These are phyloP conservation scores for Bombus turneri DNA, from an alignment of 1,140 invertebrate genomes.

Conservation along the genomic window DNA sequence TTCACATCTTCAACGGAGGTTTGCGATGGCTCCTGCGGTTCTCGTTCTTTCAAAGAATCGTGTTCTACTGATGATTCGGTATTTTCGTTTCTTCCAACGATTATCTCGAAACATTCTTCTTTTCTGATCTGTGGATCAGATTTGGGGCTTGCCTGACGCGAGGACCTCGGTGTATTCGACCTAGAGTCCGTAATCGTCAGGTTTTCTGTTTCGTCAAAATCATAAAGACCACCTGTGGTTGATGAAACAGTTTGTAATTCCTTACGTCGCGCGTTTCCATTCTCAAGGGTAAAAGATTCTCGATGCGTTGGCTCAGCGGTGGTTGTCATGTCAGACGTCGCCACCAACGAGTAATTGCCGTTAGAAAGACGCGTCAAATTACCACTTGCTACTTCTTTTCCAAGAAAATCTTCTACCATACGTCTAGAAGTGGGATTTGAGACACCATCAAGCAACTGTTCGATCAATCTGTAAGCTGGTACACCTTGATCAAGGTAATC, in stretches of 20 bases:
- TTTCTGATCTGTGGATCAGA: constrained; percentile 61
- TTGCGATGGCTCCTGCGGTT: neutral
- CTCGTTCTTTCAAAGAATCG: constrained; percentile 17
- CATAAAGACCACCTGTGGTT: constrained; percentile 66
- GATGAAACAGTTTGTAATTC: constrained; percentile 50
- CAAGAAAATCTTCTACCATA: constrained; percentile 86
- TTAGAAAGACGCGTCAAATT: constrained; percentile 86
- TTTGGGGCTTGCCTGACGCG: constrained; percentile 66
- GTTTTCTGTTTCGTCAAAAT: constrained; percentile 75
- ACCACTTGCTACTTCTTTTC: constrained; percentile 86
- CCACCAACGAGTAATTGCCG: constrained; percentile 86
- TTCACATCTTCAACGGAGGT: constrained; percentile 50
- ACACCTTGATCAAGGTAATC: constrained; percentile 88
- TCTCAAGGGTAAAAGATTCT: constrained; percentile 62
- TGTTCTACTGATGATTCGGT: constrained; percentile 14
- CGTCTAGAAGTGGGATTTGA: constrained; percentile 86
- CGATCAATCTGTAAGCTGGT: constrained; percentile 85
- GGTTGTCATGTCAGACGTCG: constrained; percentile 78
- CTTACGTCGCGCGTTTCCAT: constrained; percentile 60
- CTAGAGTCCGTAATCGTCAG: constrained; percentile 69
- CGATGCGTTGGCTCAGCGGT: constrained; percentile 65
- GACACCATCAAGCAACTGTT: constrained; percentile 85
- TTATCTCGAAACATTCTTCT: constrained; percentile 72
- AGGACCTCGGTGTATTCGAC: constrained; percentile 66
- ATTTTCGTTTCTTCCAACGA: constrained; percentile 61